Evolutionary conservation across 2,113 vertebrate genomes (phyloP), one percentile per base, ranked within the genome.

Genomic region (Prionailurus bengalensis): DNA sequence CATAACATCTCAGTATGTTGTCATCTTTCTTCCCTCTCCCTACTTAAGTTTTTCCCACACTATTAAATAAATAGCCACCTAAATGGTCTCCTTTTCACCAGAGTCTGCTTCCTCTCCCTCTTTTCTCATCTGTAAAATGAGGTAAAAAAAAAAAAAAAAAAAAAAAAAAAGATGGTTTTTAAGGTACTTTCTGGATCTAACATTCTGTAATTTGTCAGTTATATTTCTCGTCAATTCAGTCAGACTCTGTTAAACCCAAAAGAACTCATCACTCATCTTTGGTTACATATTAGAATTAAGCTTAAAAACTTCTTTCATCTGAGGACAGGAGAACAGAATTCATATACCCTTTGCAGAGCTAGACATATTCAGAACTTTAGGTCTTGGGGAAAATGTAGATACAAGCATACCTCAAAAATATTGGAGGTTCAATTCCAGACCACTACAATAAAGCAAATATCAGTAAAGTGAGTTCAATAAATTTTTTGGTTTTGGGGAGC

Each of bases 151-250:
- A 53, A 61, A 21, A 55, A 5, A 53, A 61, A 21, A 55, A 5
- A 36, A 11, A 63, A 53, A 61, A 23, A 58, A 58, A 19, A 58
- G 55, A 89, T 9, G 70, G 66, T 55, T 84, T 93, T 89, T 63
- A 76, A 95, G 55, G 6, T 83, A 13, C 58, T 86, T 87, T 91
- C 68, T 85, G 61, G 31, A 88, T 87, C 51, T 83, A 78, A 39
- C 29, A 74, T 81, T 89, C 53, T 53, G 39, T 90, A 36, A 89
- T 53, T 61, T 96, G 53, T 45, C 93, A 71, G 0, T 33, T 86
- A 81, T 70, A 91, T 66, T 97, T 84, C 61, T 91, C 68, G 80
- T 85, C 45, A 93, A 0, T 73, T 95, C 65, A 58, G 27, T 95
- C 65, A 58, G 27, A 79, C 39, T 73, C n/a, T 70, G 0, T 68